phyloP scores from a whole-genome alignment of 2,113 vertebrate genomes.

The Ageneiosus marmoratus region DNA sequence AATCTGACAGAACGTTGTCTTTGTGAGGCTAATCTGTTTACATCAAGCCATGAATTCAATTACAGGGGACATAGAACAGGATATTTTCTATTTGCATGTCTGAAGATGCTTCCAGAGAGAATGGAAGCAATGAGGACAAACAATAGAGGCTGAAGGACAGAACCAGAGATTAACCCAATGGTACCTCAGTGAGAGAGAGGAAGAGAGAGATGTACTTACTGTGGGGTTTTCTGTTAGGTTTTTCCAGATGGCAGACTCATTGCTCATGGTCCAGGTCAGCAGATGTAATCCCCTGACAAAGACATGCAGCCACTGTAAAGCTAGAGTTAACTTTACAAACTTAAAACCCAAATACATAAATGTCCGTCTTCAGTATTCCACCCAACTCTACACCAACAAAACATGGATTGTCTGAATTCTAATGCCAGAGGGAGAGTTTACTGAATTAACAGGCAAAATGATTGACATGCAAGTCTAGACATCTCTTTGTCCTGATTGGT shows the following conservation, averaged over 20 bases:
- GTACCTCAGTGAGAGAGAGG: conserved; percentile 26
- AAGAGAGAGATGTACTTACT: conserved; percentile 74
- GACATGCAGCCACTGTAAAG: conserved; percentile 47
- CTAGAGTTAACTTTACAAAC: background rate
- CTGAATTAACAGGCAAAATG: background rate
- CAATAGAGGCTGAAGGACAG: conserved; percentile 46
- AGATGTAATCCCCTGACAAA: conserved; percentile 72
- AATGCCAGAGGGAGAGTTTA: background rate
- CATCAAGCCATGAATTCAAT: conserved; percentile 72
- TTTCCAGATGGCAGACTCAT: conserved; percentile 88
- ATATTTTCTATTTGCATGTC: conserved; percentile 74
- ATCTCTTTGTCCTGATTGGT: background rate
- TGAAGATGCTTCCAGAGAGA: conserved; percentile 39
- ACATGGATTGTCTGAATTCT: background rate
- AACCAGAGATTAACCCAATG: conserved; percentile 41
- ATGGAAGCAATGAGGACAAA: conserved; percentile 31
- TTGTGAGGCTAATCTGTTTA: conserved; percentile 61
- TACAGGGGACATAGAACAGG: conserved; percentile 71
- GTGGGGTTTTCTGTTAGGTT: conserved; percentile 83
- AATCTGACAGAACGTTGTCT: conserved; percentile 55
- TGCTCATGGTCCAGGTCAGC: conserved; percentile 87
- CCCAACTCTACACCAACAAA: background rate
- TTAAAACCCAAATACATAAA: background rate
- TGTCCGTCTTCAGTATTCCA: background rate
- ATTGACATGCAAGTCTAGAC: background rate